phyloP scores from a whole-genome alignment of 2,797 vertebrate genomes.

The Anolis apletophallus region DNA sequence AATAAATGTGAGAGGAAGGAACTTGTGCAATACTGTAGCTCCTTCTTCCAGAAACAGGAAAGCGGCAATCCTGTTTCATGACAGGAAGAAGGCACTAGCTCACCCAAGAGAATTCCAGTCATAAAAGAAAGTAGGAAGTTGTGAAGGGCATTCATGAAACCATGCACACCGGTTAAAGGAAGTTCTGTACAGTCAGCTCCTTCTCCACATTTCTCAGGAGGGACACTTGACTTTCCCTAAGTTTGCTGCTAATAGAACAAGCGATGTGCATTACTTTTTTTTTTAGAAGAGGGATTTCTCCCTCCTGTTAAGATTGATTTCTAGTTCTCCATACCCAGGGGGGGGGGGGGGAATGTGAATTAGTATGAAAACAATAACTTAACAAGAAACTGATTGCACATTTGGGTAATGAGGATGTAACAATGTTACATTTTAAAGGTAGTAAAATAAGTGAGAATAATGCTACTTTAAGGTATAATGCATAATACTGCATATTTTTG shows the following conservation, averaged over 20 bases:
- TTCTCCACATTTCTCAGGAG: neutral
- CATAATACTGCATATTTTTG: neutral
- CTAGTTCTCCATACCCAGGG: neutral
- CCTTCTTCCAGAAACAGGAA: constrained; percentile 6
- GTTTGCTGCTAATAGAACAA: neutral
- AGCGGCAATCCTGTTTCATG: neutral
- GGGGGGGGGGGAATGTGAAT: neutral
- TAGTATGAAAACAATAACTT: neutral
- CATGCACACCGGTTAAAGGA: neutral
- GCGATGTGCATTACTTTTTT: neutral
- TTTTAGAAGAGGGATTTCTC: neutral
- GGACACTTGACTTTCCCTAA: neutral
- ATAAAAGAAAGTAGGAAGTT: constrained; percentile 2
- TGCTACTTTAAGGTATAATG: neutral
- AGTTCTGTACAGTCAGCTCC: neutral
- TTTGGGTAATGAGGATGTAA: neutral
- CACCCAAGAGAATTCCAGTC: neutral
- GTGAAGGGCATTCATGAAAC: neutral
- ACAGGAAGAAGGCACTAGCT: neutral
- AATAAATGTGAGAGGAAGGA: neutral
- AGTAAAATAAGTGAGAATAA: neutral
- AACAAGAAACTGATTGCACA: neutral
- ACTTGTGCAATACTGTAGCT: neutral
- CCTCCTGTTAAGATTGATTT: neutral
- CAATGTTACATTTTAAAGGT: neutral